Conservation (phyloP, 2,113 vertebrate species). For the Rynchops niger region DNA sequence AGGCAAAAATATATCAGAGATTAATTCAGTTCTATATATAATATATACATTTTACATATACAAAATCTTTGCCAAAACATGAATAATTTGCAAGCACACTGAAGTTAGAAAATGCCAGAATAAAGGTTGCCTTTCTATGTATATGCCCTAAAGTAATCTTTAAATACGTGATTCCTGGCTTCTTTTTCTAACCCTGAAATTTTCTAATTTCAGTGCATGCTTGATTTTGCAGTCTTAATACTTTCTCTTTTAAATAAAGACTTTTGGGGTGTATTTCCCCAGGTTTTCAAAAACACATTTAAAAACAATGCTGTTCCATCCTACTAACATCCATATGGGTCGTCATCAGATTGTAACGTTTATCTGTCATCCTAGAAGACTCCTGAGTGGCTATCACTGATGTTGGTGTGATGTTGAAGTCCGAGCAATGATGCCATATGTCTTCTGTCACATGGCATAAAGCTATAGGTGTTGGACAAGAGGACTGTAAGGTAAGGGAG, state of each 20-base stretch:
- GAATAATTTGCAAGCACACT: constrained; percentile 26
- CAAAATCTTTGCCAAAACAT: constrained; percentile 29
- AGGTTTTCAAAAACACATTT: not conserved
- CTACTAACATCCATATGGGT: not conserved
- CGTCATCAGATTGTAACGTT: not conserved
- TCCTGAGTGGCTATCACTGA: not conserved
- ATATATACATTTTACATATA: constrained; percentile 32
- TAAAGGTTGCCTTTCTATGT: constrained; percentile 47
- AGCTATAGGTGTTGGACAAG: not conserved
- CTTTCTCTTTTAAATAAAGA: not conserved
- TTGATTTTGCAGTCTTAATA: not conserved
- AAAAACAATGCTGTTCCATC: not conserved
- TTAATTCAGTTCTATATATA: constrained; percentile 56
- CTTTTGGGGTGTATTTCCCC: not conserved
- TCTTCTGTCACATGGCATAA: not conserved
- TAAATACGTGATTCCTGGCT: not conserved
- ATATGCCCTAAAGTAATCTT: constrained; percentile 13
- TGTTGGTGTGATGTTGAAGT: not conserved
- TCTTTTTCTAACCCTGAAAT: not conserved
- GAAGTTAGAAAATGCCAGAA: constrained; percentile 56
- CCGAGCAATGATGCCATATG: not conserved
- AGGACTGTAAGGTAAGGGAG: not conserved
- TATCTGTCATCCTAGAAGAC: not conserved
- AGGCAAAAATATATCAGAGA: constrained; percentile 19
- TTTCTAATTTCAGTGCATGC: not conserved